Base-by-base conservation (phyloP, 53 echinoderm and acorn worm genomes). In the Holothuria scabra region DNA sequence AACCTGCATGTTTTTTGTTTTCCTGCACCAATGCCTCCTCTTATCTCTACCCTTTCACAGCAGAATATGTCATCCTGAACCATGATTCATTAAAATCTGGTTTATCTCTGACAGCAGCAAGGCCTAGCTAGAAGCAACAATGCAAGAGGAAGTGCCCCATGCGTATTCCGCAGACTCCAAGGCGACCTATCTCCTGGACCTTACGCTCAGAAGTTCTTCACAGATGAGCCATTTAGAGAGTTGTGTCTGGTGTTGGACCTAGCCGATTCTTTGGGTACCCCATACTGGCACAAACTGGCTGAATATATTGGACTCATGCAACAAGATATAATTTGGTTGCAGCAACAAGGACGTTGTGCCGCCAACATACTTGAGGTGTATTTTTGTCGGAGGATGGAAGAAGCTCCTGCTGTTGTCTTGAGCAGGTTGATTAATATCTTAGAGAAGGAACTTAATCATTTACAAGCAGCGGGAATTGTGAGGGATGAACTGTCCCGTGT, bases 161-260 rank as follows among this genome's bases (percentile, higher is more conserved):
- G 12, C 5, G 5, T 78, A 29, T 78, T 78, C 78, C 78, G 78
- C 52, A 55, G 78, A 25, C 56, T 78, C 16, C 78, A 78, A 31
- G 58, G 58, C 21, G 21, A 78, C 29, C 78, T 78, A 32, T 59
- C 78, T 26, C 78, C 78, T 9, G 78, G 78, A 57, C 78, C 59
- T 19, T 5, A 78, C 30, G 78, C 78, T 14, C 78, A 58, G 49
- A 57, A 12, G 11, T 56, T 78, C 31, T 56, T 78, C 78, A 9
- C 29, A 6, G 78, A 78, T 20, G 78, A 19, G 2, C 28, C 56
- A 25, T 78, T 78, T 56, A 56, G 78, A 57, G 78, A 78, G 11
- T 26, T 78, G 59, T 78, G 78, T 30, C 78, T 78, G 56, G 78
- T 78, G 28, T 13, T 78, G 58, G 78, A 78, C 29, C 58, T 78